Evolutionary conservation across 2,888 invertebrate genomes (phyloP), one percentile per base, ranked within the genome.

Genomic region (Sinohyriopsis cumingii): DNA sequence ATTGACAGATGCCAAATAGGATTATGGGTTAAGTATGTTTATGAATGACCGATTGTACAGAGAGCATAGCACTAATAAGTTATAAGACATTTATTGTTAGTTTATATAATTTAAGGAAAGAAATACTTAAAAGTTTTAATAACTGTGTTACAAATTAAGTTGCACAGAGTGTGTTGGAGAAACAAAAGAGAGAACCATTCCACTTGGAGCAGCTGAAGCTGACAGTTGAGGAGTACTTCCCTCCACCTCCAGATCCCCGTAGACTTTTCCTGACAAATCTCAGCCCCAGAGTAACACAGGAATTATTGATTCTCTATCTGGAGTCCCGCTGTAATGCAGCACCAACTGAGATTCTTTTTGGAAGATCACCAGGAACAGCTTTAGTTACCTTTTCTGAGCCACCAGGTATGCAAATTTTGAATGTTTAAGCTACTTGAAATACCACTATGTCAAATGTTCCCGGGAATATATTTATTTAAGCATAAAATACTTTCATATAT

Each of bases 311-410:
- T 18, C 28, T 65, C 19, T 75, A 68, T 56, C 22, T 69, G 4
- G 67, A 66, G 45, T 59, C 64, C 0, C 24, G 33, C 7, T 65
- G 57, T 57, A 6, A 45, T 3, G 53, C 54, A 25, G 55, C 54
- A n/a, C 61, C 72, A 45, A 57, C 53, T 5, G 20, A 33, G 3
- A 55, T 72, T 12, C 55, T 67, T 19, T 56, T 54, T 24, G 72
- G 75, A 4, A 65, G 56, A 22, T 72, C 68, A 22, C 75, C 75
- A 22, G 75, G 75, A 6, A 75, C 72, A 56, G 72, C 72, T n/a
- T 33, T 75, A 33, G 22, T 72, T n/a, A 60, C 54, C 54, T 75
- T 72, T 55, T 55, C 61, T 9, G 59, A 55, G 19, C 55, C 59
- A 12, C 24, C 59, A n/a, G 59, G 45, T 45, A 45, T 12, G 45